Conservation (phyloP, 2,888 invertebrate species). For the Diloba caeruleocephala region DNA sequence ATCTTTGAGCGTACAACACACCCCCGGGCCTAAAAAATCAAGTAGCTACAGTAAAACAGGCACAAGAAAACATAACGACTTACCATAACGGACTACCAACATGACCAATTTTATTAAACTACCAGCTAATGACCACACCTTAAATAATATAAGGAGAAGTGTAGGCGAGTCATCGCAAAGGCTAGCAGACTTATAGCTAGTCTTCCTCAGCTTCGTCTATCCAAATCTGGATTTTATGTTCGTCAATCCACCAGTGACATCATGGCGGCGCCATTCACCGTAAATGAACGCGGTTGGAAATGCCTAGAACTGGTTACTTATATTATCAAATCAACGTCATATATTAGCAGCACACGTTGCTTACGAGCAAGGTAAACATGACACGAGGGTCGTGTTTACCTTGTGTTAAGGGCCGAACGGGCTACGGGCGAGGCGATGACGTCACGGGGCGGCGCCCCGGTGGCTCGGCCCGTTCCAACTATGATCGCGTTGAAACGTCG, state of each 20-base stretch:
- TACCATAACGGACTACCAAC: neutral
- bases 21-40: no score
- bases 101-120: conserved; percentile 15
- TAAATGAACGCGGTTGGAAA: neutral
- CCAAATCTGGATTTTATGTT: conserved; percentile 71
- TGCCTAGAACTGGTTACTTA: conserved; percentile 20
- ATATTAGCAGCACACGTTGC: conserved; percentile 39
- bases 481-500: conserved; percentile 70
- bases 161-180: conserved; percentile 86
- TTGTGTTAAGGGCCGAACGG: conserved; percentile 53
- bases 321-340: conserved; percentile 39
- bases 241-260: conserved; percentile 75
- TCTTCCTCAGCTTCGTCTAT: conserved; percentile 79
- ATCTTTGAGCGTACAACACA: no score
- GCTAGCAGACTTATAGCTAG: conserved; percentile 71
- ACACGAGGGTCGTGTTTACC: conserved; percentile 65
- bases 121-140: conserved; percentile 21
- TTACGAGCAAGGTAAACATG: conserved; percentile 62
- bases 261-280: conserved; percentile 56
- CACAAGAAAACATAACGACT: no score
- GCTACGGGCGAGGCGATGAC: conserved; percentile 72
- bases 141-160: conserved; percentile 46
- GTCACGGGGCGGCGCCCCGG: conserved; percentile 76
- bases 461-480: conserved; percentile 76
- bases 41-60: no score